phyloP scores from a whole-genome alignment of 37 sponge, comb jelly and placozoan genomes.

The Eunapius fragilis region DNA sequence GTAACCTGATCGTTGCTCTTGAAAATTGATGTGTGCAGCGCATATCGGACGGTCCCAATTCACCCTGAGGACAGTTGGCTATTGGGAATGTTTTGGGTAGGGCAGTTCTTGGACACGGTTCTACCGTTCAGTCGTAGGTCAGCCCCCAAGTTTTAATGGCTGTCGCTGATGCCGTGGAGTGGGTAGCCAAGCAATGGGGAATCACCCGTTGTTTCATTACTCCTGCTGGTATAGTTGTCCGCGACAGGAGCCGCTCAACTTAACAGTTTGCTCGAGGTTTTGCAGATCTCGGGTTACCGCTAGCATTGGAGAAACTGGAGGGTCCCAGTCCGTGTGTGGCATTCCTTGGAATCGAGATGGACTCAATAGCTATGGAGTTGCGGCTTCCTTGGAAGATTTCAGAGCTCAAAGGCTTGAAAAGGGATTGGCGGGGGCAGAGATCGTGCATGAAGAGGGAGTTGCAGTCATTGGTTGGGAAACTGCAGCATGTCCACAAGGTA shows the following conservation, averaged over 20 bases:
- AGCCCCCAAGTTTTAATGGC: too few species aligned
- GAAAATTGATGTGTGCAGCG: too few species aligned
- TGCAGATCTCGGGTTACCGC: constrained; percentile 17
- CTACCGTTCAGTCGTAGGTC: too few species aligned
- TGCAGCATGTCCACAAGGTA: constrained; percentile 14
- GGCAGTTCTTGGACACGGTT: too few species aligned
- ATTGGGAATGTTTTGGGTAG: too few species aligned
- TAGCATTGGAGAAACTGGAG: constrained; percentile 18
- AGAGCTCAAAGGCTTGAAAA: constrained; percentile 6
- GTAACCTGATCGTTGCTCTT: too few species aligned
- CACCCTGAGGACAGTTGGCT: too few species aligned
- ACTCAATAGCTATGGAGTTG: constrained; percentile 17
- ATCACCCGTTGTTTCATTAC: constrained; percentile 1
- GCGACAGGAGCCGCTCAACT: background rate
- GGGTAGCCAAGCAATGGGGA: background rate
- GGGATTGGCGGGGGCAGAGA: background rate
- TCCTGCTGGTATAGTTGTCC: background rate
- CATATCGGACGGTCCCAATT: too few species aligned
- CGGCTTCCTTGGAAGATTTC: constrained; percentile 23
- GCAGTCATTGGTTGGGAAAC: constrained; percentile 13
- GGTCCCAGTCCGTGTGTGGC: constrained; percentile 9
- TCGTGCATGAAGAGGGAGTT: constrained; percentile 9
- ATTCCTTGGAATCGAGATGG: constrained; percentile 19
- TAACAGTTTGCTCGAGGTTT: background rate
- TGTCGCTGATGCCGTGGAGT: too few species aligned